Conservation (phyloP, 2,888 invertebrate species). For the Pollenia labialis region DNA sequence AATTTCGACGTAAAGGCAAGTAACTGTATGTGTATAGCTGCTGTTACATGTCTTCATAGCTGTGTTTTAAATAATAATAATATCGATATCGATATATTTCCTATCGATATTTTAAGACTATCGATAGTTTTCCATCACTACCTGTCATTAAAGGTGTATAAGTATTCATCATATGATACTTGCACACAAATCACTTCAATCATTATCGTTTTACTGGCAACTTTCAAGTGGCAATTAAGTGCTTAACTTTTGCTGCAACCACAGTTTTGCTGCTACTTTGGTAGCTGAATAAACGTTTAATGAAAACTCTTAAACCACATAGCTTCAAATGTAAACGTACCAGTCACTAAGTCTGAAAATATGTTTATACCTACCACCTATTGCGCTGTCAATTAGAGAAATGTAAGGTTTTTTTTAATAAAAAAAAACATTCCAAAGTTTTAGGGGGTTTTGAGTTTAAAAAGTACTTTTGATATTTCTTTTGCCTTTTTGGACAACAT, state of each 20-base stretch:
- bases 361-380: background rate
- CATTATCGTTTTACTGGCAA: slow-evolving; percentile 57
- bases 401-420: background rate
- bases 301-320: background rate
- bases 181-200: slow-evolving; percentile 51
- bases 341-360: background rate
- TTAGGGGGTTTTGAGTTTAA: too few relatives aligned
- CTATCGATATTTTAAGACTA: too few relatives aligned
- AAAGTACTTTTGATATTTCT: background rate
- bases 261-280: background rate
- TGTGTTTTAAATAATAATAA: too few relatives aligned
- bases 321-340: background rate
- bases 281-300: background rate
- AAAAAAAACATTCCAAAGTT: background rate
- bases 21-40: too few relatives aligned
- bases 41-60: too few relatives aligned
- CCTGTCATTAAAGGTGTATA: slow-evolving; percentile 59
- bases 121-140: too few relatives aligned
- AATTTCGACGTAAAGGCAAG: too few relatives aligned
- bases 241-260: slow-evolving; percentile 25
- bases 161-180: slow-evolving; percentile 45
- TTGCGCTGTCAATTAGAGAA: slow-evolving; percentile 9
- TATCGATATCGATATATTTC: too few relatives aligned
- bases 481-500: background rate
- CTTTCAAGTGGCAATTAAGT: slow-evolving; percentile 30